Evolutionary conservation across 2,888 invertebrate genomes (phyloP).

Genomic region (Cantharis rufa): DNA sequence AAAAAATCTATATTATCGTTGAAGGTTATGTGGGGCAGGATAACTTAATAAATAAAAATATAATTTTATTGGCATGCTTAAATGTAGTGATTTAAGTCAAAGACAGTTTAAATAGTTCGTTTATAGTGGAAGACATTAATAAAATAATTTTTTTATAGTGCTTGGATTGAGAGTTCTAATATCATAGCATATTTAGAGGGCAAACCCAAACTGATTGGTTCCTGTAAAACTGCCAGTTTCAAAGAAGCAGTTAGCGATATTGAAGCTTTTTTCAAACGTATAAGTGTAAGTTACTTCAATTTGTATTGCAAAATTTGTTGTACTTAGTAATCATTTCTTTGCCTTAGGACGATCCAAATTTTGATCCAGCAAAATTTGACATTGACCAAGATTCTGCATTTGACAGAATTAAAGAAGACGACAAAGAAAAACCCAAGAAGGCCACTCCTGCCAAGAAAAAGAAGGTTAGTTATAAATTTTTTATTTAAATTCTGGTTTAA

Average conservation of each 20-base stretch:
- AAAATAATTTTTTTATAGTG: conserved; percentile 62
- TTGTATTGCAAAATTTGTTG: conserved; percentile 1
- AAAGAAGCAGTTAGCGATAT: conserved; percentile 81
- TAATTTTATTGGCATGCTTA: background rate
- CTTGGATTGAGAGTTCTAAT: conserved; percentile 86
- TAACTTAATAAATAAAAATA: no score
- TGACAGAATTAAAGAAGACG: conserved; percentile 61
- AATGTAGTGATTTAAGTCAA: background rate
- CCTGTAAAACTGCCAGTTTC: conserved; percentile 75
- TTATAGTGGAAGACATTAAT: background rate
- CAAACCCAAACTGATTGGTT: conserved; percentile 76
- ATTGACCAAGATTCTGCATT: conserved; percentile 65
- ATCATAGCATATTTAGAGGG: conserved; percentile 81
- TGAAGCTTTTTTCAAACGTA: conserved; percentile 75
- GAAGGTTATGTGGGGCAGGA: background rate
- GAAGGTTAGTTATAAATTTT: conserved; percentile 39
- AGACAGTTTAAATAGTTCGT: no score
- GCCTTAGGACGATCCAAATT: conserved; percentile 57
- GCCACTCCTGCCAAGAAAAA: conserved; percentile 38
- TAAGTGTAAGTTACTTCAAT: conserved; percentile 59
- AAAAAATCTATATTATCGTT: background rate
- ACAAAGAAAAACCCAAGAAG: conserved; percentile 33
- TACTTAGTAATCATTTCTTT: background rate
- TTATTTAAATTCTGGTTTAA: background rate
- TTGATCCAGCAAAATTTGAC: conserved; percentile 55